Conservation (phyloP, 2,888 invertebrate species). For the Pedicia rivosa region DNA sequence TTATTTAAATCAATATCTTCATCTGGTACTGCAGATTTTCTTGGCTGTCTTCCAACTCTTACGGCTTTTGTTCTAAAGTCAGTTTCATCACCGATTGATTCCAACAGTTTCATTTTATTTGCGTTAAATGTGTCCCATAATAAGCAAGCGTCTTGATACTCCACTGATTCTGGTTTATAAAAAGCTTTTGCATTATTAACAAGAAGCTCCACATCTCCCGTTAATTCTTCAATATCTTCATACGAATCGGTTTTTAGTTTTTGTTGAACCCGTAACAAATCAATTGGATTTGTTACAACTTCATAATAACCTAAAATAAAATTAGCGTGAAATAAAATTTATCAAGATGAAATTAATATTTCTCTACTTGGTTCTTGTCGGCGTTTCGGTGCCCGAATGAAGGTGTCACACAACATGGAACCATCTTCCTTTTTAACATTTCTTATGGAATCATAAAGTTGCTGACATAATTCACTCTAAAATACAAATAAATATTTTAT, state of each 20-base stretch:
- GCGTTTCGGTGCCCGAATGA: conserved; percentile 87
- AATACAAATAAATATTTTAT: conserved; percentile 10
- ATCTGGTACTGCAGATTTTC: conserved; percentile 28
- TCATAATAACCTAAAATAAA: no score
- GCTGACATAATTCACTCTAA: conserved; percentile 74
- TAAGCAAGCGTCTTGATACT: conserved; percentile 79
- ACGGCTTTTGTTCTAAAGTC: conserved; percentile 20
- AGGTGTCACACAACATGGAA: conserved; percentile 75
- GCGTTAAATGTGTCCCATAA: conserved; percentile 68
- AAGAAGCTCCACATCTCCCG: conserved; percentile 77
- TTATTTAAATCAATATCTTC: conserved; percentile 48
- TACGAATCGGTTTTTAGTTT: conserved; percentile 96
- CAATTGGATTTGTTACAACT: conserved; percentile 88
- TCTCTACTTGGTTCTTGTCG: conserved; percentile 83
- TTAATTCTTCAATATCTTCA: conserved; percentile 80
- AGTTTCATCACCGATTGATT: conserved; percentile 20
- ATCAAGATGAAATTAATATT: no score
- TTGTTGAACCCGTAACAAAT: conserved; percentile 82
- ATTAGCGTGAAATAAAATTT: no score
- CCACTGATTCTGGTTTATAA: conserved; percentile 72
- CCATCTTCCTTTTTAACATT: conserved; percentile 89
- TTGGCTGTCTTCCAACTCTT: conserved; percentile 22
- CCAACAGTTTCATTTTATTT: conserved; percentile 25
- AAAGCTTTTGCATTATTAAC: conserved; percentile 91
- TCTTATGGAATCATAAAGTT: conserved; percentile 80